phyloP scores from a whole-genome alignment of 2,797 vertebrate species.

The Poecile montanus region DNA sequence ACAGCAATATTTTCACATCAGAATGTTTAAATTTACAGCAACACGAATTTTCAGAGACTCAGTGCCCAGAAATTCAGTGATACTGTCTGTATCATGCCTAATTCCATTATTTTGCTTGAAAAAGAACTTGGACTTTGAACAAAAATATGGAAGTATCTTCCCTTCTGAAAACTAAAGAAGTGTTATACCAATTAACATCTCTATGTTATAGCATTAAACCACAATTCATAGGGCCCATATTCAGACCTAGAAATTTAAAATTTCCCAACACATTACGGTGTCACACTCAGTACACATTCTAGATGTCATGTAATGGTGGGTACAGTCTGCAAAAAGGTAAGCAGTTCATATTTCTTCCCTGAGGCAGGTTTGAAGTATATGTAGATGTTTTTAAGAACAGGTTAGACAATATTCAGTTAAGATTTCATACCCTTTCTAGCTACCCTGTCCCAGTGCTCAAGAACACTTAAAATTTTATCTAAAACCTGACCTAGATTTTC shows the following conservation, averaged over 20 bases:
- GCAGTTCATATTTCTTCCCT: slow-evolving; percentile 23
- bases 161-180: neutral
- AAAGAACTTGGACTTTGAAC: neutral
- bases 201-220: neutral
- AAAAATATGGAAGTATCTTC: neutral
- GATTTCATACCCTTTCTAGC: neutral
- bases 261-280: neutral
- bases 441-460: neutral
- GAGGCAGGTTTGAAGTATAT: neutral
- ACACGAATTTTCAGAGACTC: neutral
- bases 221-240: neutral
- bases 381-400: slow-evolving; percentile 46
- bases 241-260: neutral
- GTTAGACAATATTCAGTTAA: slow-evolving; percentile 34
- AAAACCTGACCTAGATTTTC: neutral
- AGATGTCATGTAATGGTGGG: slow-evolving; percentile 3
- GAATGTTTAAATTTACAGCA: neutral
- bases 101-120: neutral
- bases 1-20: neutral
- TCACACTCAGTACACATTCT: neutral
- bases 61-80: neutral
- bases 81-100: neutral
- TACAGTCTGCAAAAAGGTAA: slow-evolving; percentile 1
- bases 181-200: neutral
- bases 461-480: neutral